Percentiles rank a stretch among this genome's conserved stretches.
Conservation (phyloP, 2,797 vertebrate species). For the Myotis myotis region DNA sequence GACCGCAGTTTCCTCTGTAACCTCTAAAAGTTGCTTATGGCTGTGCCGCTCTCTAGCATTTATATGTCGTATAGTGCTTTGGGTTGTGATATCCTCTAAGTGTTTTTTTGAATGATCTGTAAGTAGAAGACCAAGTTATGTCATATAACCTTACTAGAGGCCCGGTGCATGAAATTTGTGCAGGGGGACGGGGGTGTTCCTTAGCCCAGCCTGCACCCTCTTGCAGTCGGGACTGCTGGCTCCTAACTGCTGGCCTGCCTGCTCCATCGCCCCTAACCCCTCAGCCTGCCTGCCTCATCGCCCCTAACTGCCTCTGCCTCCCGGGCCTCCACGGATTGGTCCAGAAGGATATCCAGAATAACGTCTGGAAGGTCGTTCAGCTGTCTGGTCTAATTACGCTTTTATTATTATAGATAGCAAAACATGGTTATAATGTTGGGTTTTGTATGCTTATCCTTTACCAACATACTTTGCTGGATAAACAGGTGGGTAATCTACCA, state of each 20-base stretch:
- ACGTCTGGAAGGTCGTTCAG: too few relatives aligned
- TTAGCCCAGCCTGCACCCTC: too few relatives aligned
- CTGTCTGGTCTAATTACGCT: too few relatives aligned
- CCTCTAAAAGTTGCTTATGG: not conserved
- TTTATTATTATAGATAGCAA: not conserved
- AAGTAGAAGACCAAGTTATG: constrained; percentile 17
- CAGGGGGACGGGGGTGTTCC: too few relatives aligned
- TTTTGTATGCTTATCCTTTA: constrained; percentile 5
- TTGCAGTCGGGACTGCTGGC: too few relatives aligned
- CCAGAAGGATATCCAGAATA: too few relatives aligned
- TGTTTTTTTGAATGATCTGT: not conserved
- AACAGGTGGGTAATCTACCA: not conserved
- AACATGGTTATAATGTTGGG: not conserved
- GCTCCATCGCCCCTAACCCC: too few relatives aligned
- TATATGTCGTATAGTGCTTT: constrained; percentile 11
- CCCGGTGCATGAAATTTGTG: too few relatives aligned
- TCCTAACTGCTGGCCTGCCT: too few relatives aligned
- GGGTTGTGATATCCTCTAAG: not conserved
- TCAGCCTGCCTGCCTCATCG: too few relatives aligned
- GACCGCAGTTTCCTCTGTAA: not conserved
- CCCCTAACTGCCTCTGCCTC: too few relatives aligned
- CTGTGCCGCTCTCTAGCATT: not conserved
- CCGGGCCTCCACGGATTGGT: too few relatives aligned
- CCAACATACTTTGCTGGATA: not conserved
- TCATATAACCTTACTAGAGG: not conserved